Conservation (phyloP, 1,140 invertebrate genomes). For the Atta colombica region DNA sequence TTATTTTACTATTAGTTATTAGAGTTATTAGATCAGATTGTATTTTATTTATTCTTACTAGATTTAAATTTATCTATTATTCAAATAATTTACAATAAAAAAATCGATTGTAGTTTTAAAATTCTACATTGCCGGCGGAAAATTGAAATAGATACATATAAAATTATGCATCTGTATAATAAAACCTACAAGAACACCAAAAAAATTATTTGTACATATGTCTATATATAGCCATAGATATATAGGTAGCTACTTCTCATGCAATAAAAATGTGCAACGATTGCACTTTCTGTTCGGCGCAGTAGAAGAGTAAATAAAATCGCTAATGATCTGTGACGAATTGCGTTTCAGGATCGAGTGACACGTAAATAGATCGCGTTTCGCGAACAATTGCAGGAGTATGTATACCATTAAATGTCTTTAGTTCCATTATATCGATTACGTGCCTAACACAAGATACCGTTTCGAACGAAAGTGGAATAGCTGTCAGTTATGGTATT, state of each 20-base stretch:
- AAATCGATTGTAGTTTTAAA: too few species aligned
- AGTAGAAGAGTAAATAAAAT: neutral
- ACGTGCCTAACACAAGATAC: neutral
- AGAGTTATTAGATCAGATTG: too few species aligned
- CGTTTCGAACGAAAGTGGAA: conserved; percentile 7
- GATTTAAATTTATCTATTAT: too few species aligned
- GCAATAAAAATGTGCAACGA: neutral
- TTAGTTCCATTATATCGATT: conserved; percentile 32
- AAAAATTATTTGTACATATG: neutral
- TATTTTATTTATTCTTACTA: too few species aligned
- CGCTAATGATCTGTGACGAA: neutral
- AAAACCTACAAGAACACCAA: neutral
- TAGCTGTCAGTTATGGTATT: neutral
- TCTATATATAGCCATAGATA: neutral
- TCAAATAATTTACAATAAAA: too few species aligned
- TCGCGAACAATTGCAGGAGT: conserved; percentile 14
- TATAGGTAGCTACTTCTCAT: neutral
- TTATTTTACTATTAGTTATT: too few species aligned
- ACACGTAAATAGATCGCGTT: conserved; percentile 44
- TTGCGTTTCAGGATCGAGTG: neutral
- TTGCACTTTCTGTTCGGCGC: neutral
- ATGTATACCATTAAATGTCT: neutral
- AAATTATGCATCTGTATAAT: neutral
- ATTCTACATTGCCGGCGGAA: too few species aligned
- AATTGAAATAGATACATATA: neutral